Evolutionary conservation across 2,797 vertebrate species (phyloP).

Genomic region (Takifugu rubripes): DNA sequence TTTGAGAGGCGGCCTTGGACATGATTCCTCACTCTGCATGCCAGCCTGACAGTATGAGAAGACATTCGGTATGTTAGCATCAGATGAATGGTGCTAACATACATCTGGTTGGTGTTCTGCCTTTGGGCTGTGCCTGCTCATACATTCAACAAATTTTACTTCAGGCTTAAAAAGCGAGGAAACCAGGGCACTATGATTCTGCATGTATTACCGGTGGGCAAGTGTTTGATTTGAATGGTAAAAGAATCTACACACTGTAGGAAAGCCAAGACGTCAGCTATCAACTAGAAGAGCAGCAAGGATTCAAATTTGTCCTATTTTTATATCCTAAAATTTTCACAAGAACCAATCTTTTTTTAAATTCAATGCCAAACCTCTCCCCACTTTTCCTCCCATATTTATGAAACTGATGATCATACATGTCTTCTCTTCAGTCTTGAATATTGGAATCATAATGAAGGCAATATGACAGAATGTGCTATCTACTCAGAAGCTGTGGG

Average conservation of each 20-base stretch:
- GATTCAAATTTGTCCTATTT: conserved; percentile 25
- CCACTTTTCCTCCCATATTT: conserved; percentile 46
- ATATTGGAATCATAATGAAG: conserved; percentile 61
- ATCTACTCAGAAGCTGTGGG: conserved; percentile 69
- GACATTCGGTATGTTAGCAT: conserved; percentile 20
- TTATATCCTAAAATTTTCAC: conserved; percentile 50
- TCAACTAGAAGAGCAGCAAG: not conserved
- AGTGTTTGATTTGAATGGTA: no score
- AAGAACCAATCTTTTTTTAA: conserved; percentile 33
- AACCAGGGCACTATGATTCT: no score
- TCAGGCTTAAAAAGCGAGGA: no score
- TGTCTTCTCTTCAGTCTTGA: conserved; percentile 50
- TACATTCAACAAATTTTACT: conserved; percentile 46
- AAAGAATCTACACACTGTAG: no score
- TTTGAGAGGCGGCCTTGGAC: conserved; percentile 68
- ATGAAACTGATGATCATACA: conserved; percentile 69
- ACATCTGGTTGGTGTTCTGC: conserved; percentile 71
- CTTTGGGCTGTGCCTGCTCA: conserved; percentile 57
- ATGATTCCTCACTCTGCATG: conserved; percentile 42
- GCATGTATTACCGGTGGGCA: no score
- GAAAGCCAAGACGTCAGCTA: no score
- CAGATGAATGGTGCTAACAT: conserved; percentile 67
- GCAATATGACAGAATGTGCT: conserved; percentile 64
- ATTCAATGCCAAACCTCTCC: conserved; percentile 42
- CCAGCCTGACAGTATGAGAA: conserved; percentile 69